Base-by-base conservation (phyloP, 1,140 invertebrate species). In the Meloidogyne exigua region DNA sequence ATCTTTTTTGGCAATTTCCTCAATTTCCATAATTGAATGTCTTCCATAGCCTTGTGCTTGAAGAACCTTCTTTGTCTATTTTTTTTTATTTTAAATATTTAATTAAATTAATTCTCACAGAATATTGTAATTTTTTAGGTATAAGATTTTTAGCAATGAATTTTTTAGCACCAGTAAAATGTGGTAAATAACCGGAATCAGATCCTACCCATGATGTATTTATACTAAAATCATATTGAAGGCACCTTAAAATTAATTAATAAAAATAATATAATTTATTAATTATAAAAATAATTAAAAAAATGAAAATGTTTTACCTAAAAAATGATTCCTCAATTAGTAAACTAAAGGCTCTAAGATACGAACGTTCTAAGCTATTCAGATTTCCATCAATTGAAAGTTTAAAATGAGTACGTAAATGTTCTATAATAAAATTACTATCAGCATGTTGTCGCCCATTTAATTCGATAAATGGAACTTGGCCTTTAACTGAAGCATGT, bases 371-470 rank as follows among this genome's bases (percentile, higher is more conserved):
- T 13, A 13, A 7, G 3, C 65, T 88, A 67, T 91, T 93, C 23
- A 96, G 89, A 42, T 90, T 89, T 1, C 90, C 91, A 88, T 95
- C 94, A 80, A 95, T 89, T 88, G 95, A 92, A 87, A 93, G 92
- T 1, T 90, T 91, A 88, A 95, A 94, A 80, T 94, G 88, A 87
- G 95, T 92, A 7, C 62, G 70, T 26, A 96, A 89, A 18, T 76
- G 32, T 80, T 93, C 93, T 82, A 96, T 92, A 81, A 96, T 95
- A 82, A 94, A 92, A 64, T 92, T 90, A 84, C 93, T 94, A 88
- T 96, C 94, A 39, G 93, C 92, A 75, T 95, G 93, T 89, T 96
- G 93, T 87, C 94, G 93, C 63, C 94, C 94, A 88, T 96, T 95
- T 23, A 96, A 86, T 88, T 96, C 94, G 69, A 96, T 90, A 88